Percentiles rank a stretch among this genome's conserved stretches.
Evolutionary conservation across 2,888 invertebrate genomes (phyloP).

Genomic region (Andricus quercusramuli): DNA sequence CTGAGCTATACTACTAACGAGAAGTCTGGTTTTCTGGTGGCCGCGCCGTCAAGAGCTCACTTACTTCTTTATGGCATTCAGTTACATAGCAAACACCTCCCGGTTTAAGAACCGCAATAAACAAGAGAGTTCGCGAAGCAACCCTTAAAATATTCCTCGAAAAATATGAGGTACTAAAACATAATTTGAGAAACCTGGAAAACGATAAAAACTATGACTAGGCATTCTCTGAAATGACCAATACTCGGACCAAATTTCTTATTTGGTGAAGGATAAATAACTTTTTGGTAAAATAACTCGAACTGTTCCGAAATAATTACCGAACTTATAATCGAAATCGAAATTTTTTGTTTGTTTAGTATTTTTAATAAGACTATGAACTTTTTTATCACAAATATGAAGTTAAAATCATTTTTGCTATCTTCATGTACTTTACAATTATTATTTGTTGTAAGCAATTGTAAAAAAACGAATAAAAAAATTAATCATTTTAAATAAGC

Average conservation of each 20-base stretch:
- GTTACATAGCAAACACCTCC: conserved; percentile 36
- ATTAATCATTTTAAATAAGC: too few species aligned
- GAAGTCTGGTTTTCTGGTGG: conserved; percentile 18
- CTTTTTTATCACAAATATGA: too few species aligned
- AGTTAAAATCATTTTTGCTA: too few species aligned
- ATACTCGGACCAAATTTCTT: neutral
- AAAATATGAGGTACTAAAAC: conserved; percentile 34
- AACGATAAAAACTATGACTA: neutral
- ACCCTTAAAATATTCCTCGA: conserved; percentile 9
- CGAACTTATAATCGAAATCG: too few species aligned
- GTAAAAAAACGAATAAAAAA: too few species aligned
- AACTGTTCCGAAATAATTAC: too few species aligned
- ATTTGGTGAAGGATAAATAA: too few species aligned
- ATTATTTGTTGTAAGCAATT: too few species aligned
- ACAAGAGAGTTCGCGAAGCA: conserved; percentile 26
- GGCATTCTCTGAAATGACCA: neutral
- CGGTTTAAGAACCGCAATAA: conserved; percentile 36
- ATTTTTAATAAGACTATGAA: too few species aligned
- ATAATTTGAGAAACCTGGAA: conserved; percentile 20
- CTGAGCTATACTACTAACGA: conserved; percentile 18
- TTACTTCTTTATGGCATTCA: conserved; percentile 37
- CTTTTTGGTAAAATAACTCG: too few species aligned
- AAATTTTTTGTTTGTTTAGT: too few species aligned
- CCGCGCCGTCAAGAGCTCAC: conserved; percentile 17
- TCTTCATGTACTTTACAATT: too few species aligned